Evolutionary conservation across 1,140 invertebrate genomes (phyloP).

Genomic region (Onthophagus taurus): DNA sequence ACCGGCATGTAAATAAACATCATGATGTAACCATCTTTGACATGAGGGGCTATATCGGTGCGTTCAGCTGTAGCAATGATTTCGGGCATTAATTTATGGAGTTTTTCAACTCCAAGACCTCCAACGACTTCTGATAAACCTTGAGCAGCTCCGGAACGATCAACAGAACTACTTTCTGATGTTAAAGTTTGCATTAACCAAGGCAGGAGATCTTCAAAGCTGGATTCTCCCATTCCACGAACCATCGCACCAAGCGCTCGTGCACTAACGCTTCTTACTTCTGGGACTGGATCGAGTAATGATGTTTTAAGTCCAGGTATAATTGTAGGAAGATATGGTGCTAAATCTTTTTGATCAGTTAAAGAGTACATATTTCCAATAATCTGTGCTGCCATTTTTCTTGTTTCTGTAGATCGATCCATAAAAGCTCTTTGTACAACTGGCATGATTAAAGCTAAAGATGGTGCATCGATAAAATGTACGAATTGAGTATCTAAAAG

Average conservation of each 20-base stretch:
- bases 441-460: constrained; percentile 97
- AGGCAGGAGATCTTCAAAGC: constrained; percentile 89
- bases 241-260: constrained; percentile 96
- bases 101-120: constrained; percentile 87
- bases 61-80: constrained; percentile 93
- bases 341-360: constrained; percentile 96
- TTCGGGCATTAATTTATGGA: constrained; percentile 96
- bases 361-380: constrained; percentile 99
- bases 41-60: constrained; percentile 91
- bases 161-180: constrained; percentile 89
- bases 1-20: constrained; percentile 99
- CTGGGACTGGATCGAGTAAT: constrained; percentile 93
- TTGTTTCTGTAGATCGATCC: constrained; percentile 92
- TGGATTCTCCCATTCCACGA: constrained; percentile 88
- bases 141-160: constrained; percentile 96
- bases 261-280: constrained; percentile 87
- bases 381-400: constrained; percentile 98
- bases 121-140: constrained; percentile 91
- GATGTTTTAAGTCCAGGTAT: constrained; percentile 96
- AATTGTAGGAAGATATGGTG: constrained; percentile 92
- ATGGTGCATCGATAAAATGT: constrained; percentile 98
- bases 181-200: constrained; percentile 99
- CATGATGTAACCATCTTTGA: constrained; percentile 99
- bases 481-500: constrained; percentile 96
- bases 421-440: constrained; percentile 95